phyloP scores from a whole-genome alignment of 1,140 invertebrate genomes.

The Microplitis demolitor region DNA sequence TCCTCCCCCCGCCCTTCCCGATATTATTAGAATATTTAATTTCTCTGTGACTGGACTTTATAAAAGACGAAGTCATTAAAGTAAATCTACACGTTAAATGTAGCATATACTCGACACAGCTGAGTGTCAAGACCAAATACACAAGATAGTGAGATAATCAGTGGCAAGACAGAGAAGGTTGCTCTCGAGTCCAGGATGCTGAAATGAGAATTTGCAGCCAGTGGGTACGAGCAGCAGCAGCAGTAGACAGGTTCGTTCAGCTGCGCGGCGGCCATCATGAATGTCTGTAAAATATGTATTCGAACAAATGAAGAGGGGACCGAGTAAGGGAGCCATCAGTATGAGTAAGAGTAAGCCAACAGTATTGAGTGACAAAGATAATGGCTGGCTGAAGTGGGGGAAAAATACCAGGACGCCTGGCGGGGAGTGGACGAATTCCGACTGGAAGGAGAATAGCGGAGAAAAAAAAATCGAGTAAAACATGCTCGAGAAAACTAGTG shows the following conservation, averaged over 20 bases:
- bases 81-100: not conserved
- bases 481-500: constrained; percentile 25
- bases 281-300: constrained; percentile 64
- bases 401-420: not conserved
- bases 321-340: constrained; percentile 24
- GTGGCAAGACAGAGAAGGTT: constrained; percentile 25
- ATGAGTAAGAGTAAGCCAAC: constrained; percentile 1
- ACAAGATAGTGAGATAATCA: constrained; percentile 22
- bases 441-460: not conserved
- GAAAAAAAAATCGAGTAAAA: constrained; percentile 30
- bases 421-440: constrained; percentile 1
- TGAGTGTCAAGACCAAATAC: constrained; percentile 4
- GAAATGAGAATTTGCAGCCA: constrained; percentile 45
- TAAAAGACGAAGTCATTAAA: not conserved
- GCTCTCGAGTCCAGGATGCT: constrained; percentile 15
- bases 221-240: constrained; percentile 23
- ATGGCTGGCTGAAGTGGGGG: constrained; percentile 29
- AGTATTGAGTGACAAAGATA: constrained; percentile 2
- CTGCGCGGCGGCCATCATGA: constrained; percentile 63
- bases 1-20: too few relatives aligned
- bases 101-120: constrained; percentile 5
- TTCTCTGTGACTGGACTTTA: not conserved
- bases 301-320: constrained; percentile 34
- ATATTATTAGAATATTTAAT: too few relatives aligned
- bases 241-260: constrained; percentile 59